phyloP scores from a whole-genome alignment of 92 coral and sea anemone species.

The Palythoa heliodiscus region DNA sequence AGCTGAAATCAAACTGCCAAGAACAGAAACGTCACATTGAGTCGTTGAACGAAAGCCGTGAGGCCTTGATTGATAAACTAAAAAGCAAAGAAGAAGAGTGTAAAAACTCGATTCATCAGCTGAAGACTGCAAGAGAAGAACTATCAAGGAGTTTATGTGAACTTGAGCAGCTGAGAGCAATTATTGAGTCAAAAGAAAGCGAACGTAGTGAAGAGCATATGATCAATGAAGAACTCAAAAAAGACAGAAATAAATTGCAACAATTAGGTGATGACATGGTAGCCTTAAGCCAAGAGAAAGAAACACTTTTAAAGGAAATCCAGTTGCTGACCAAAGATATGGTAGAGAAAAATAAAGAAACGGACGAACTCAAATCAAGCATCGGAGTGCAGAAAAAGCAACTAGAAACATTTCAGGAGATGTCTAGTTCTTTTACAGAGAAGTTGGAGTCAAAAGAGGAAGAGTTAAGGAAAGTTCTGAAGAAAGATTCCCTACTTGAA shows the following conservation, averaged over 20 bases:
- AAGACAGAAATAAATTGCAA: slow-evolving; percentile 43
- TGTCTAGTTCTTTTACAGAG: slow-evolving; percentile 60
- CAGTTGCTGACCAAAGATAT: slow-evolving; percentile 50
- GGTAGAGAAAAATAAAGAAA: slow-evolving; percentile 52
- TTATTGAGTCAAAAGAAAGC: slow-evolving; percentile 42
- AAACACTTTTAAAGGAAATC: slow-evolving; percentile 20
- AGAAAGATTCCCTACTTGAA: slow-evolving; percentile 59
- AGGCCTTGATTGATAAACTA: slow-evolving; percentile 58
- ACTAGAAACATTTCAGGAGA: slow-evolving; percentile 58
- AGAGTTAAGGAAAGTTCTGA: slow-evolving; percentile 66
- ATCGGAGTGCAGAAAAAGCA: slow-evolving; percentile 55
- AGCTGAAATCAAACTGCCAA: slow-evolving; percentile 53
- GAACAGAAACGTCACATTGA: slow-evolving; percentile 53
- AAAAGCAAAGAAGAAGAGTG: slow-evolving; percentile 72
- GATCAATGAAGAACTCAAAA: slow-evolving; percentile 36
- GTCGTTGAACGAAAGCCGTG: slow-evolving; percentile 53
- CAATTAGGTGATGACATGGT: slow-evolving; percentile 23
- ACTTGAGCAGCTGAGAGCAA: slow-evolving; percentile 29
- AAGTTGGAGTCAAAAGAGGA: slow-evolving; percentile 73
- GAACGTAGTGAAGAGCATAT: slow-evolving; percentile 53
- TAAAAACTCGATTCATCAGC: slow-evolving; percentile 46
- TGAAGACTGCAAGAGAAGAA: slow-evolving; percentile 33
- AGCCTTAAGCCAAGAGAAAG: slow-evolving; percentile 27
- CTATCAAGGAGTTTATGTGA: slow-evolving; percentile 7
- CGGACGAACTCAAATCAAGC: slow-evolving; percentile 57